Percentiles rank a stretch among this genome's conserved stretches.
These are phyloP conservation scores for Drosophila elegans DNA, from an alignment of 1,140 invertebrate species.

Conservation along the genomic window DNA sequence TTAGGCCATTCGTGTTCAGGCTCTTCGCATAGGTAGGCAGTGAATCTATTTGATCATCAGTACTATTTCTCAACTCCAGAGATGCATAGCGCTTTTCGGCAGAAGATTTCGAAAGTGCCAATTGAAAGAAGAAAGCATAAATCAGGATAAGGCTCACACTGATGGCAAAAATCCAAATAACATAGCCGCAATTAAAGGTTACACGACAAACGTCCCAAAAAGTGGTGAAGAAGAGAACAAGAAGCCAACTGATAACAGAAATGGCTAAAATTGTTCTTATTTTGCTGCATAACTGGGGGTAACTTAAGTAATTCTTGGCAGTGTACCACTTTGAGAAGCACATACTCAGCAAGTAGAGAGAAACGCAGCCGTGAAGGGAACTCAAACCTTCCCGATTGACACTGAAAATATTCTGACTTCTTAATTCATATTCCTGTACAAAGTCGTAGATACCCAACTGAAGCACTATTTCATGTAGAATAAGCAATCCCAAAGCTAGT, in stretches of 20 bases:
- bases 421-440: constrained; percentile 88
- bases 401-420: constrained; percentile 87
- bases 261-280: constrained; percentile 13
- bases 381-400: constrained; percentile 96
- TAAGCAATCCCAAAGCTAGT: constrained; percentile 82
- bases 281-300: constrained; percentile 13
- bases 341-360: constrained; percentile 91
- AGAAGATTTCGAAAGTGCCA: constrained; percentile 7
- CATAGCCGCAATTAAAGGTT: constrained; percentile 55
- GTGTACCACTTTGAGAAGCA: constrained; percentile 85
- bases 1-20: constrained; percentile 54
- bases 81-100: background rate
- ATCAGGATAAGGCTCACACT: constrained; percentile 19
- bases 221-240: constrained; percentile 5
- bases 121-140: constrained; percentile 42
- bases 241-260: constrained; percentile 9
- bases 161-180: constrained; percentile 32
- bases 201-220: constrained; percentile 40
- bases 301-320: constrained; percentile 7
- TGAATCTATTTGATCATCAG: background rate
- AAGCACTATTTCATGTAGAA: constrained; percentile 90
- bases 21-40: constrained; percentile 40
- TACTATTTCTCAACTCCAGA: background rate
- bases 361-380: constrained; percentile 93
- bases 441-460: constrained; percentile 88